Conservation (phyloP, 2,797 vertebrate species). For the Sebastes flavidus region DNA sequence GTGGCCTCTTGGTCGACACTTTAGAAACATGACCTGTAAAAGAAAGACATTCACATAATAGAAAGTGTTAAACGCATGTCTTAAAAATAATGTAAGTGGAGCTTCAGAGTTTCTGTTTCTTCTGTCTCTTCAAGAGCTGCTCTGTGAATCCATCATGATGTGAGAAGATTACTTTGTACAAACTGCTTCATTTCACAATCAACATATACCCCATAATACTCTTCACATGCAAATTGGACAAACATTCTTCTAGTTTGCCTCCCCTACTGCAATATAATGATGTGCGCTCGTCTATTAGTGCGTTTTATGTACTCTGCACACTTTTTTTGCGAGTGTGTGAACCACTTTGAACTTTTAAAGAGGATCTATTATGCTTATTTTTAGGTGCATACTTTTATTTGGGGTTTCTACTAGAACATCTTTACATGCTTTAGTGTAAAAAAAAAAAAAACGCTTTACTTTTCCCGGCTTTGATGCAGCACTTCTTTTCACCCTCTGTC, state of each 20-base stretch:
- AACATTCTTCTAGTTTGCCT: not conserved
- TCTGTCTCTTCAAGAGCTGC: not conserved
- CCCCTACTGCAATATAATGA: not conserved
- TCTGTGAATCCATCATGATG: not conserved
- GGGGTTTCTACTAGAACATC: too few relatives aligned
- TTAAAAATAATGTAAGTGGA: not conserved
- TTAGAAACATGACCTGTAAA: constrained; percentile 10
- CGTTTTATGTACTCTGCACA: not conserved
- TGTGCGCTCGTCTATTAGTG: not conserved
- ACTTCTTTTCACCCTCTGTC: too few relatives aligned
- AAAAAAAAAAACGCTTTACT: too few relatives aligned
- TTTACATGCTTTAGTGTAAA: too few relatives aligned
- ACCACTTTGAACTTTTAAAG: not conserved
- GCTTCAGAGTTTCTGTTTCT: not conserved
- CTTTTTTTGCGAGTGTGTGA: not conserved
- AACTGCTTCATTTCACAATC: not conserved
- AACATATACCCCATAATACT: not conserved
- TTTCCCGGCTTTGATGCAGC: too few relatives aligned
- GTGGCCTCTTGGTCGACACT: constrained; percentile 15
- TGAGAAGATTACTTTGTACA: not conserved
- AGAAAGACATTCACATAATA: not conserved
- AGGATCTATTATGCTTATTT: too few relatives aligned
- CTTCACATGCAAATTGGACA: not conserved
- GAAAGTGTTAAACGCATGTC: not conserved
- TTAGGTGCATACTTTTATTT: too few relatives aligned